Conservation (phyloP, 2,888 invertebrate species). For the Synergus itoensis region DNA sequence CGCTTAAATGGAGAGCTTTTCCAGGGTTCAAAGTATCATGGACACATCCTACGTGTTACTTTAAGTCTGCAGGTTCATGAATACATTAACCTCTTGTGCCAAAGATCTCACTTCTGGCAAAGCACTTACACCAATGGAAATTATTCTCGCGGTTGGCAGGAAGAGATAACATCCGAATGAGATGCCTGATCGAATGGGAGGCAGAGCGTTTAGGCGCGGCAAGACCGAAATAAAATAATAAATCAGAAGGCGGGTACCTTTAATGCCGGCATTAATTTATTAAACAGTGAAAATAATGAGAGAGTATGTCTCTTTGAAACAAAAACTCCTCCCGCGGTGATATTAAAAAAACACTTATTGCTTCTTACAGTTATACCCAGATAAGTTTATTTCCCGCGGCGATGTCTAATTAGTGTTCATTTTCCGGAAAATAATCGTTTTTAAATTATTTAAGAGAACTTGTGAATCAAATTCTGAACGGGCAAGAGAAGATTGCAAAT, state of each 20-base stretch:
- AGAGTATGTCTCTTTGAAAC: neutral
- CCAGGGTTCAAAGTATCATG: neutral
- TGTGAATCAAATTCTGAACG: no score
- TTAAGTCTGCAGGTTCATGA: neutral
- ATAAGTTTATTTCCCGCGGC: neutral
- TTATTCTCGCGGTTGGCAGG: slow-evolving; percentile 7
- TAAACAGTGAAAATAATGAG: neutral
- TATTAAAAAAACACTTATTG: neutral
- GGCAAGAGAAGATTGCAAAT: no score
- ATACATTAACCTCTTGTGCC: slow-evolving; percentile 26
- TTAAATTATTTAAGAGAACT: no score
- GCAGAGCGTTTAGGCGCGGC: neutral
- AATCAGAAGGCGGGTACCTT: neutral
- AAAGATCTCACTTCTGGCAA: slow-evolving; percentile 15
- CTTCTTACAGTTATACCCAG: neutral
- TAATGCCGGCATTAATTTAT: neutral
- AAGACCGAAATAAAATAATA: neutral
- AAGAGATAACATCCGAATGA: slow-evolving; percentile 9
- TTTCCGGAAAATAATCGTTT: no score
- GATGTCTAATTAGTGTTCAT: neutral
- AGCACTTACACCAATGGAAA: slow-evolving; percentile 5
- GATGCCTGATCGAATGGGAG: neutral
- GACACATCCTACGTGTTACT: slow-evolving; percentile 1
- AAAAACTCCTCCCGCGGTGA: neutral
- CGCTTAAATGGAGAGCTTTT: neutral